Percentiles rank a stretch among this genome's conserved stretches.
Conservation (phyloP, 2,797 vertebrate genomes). For the Micropoecilia bifurca region DNA sequence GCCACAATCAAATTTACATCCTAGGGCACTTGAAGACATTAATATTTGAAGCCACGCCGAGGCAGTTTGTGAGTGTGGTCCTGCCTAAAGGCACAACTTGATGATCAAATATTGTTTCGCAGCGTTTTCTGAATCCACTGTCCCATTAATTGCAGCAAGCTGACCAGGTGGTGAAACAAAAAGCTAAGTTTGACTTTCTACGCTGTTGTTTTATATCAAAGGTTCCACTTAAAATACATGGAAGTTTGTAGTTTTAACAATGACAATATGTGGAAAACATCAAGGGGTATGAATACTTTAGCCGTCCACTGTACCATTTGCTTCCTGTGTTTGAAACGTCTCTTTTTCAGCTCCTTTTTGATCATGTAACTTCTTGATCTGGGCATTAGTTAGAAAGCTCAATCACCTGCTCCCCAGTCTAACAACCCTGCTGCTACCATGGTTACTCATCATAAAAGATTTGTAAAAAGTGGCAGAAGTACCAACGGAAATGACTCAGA, state of each 20-base stretch:
- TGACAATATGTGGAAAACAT: neutral
- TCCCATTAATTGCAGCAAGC: neutral
- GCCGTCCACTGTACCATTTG: neutral
- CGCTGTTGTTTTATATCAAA: neutral
- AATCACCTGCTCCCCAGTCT: neutral
- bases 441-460: neutral
- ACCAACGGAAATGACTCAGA: neutral
- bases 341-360: neutral
- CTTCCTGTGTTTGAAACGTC: no score
- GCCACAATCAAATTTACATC: neutral
- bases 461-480: constrained; percentile 10
- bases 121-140: neutral
- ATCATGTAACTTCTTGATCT: constrained; percentile 4
- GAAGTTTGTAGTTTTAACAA: neutral
- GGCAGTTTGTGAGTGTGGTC: neutral
- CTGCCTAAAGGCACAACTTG: neutral
- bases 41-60: neutral
- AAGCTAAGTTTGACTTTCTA: neutral
- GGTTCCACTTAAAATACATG: neutral
- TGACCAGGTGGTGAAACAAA: neutral
- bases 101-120: neutral
- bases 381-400: constrained; percentile 5
- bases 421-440: neutral
- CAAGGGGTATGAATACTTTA: neutral
- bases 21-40: neutral